Evolutionary conservation across 2,113 vertebrate genomes (phyloP).

Genomic region (Stigmatopora argus): DNA sequence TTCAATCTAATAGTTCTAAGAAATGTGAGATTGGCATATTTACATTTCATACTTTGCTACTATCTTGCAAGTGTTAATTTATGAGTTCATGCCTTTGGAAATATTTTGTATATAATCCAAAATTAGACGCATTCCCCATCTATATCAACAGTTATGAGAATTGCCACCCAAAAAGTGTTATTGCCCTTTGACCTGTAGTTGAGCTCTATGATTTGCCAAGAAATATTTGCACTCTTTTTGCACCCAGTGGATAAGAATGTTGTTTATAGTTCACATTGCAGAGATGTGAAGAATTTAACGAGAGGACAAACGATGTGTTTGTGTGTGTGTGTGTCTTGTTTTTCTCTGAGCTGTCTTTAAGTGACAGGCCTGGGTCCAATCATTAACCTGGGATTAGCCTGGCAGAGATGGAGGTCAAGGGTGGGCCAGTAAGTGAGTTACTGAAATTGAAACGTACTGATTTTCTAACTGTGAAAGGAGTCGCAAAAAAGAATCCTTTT

Average conservation of each 20-base stretch:
- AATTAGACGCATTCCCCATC: background rate
- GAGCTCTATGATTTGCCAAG: slow-evolving; percentile 13
- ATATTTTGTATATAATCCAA: background rate
- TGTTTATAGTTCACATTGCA: slow-evolving; percentile 11
- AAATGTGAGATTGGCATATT: no score
- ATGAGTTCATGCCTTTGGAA: no score
- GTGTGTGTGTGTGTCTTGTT: background rate
- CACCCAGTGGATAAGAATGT: slow-evolving; percentile 38
- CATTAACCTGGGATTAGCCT: slow-evolving; percentile 60
- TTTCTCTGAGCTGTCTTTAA: background rate
- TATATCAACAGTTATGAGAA: background rate
- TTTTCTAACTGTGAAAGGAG: slow-evolving; percentile 15
- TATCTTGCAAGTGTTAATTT: no score
- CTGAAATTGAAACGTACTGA: slow-evolving; percentile 41
- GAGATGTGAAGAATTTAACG: background rate
- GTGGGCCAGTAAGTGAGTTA: slow-evolving; percentile 41
- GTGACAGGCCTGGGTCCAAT: slow-evolving; percentile 9
- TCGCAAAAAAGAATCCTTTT: no score
- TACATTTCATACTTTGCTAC: no score
- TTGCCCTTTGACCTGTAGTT: slow-evolving; percentile 7
- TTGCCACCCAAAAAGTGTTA: background rate
- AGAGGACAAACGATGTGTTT: background rate
- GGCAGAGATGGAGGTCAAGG: slow-evolving; percentile 42
- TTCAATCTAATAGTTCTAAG: no score
- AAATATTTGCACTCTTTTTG: slow-evolving; percentile 34